Base-by-base conservation (phyloP, 2,888 invertebrate genomes). In the Endomychus coccineus region DNA sequence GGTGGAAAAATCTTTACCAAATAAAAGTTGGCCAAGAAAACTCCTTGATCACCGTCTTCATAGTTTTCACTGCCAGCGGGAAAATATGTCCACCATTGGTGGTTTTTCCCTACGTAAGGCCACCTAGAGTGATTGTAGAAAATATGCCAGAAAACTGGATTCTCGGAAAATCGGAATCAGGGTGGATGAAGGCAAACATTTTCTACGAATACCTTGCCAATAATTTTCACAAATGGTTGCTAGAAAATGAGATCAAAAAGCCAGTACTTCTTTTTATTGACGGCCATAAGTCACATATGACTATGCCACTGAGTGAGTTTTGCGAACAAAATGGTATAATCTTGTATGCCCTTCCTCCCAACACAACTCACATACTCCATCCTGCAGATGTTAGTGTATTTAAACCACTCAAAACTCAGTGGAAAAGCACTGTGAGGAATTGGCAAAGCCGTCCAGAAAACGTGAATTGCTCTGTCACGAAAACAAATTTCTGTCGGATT, bases 211-310 rank as follows among this genome's bases (percentile, higher is more conserved):
- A 39, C 38, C 32, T 54, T 3, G 32, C 27, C n/a, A 52, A 49
- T 39, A 44, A 36, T 10, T 32, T 51, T 19, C 36, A 51, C 23
- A 13, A 34, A 10, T 51, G 49, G 51, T 5, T 29, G 7, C 6
- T 43, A 7, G 7, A 10, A 22, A 32, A 44, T 7, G 27, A 49
- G 14, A 31, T 42, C 14, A 46, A 44, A 24, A 16, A 34, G 11
- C 50, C 54, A 4, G 45, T 54, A 5, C 34, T 54, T 13, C 34
- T 54, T 25, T 47, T 54, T 9, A 39, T 56, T 5, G 55, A 57
- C 42, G 55, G 54, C 5, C 55, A 53, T 32, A 45, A 43, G 24
- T 54, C 54, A 2, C 58, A 57, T 31, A 31, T 52, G 25, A 49
- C 45, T 12, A 10, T 51, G 12, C 40, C 47, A 24, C 24, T 52